phyloP scores from a whole-genome alignment of 2,888 invertebrate genomes.

The Cistogaster globosa region DNA sequence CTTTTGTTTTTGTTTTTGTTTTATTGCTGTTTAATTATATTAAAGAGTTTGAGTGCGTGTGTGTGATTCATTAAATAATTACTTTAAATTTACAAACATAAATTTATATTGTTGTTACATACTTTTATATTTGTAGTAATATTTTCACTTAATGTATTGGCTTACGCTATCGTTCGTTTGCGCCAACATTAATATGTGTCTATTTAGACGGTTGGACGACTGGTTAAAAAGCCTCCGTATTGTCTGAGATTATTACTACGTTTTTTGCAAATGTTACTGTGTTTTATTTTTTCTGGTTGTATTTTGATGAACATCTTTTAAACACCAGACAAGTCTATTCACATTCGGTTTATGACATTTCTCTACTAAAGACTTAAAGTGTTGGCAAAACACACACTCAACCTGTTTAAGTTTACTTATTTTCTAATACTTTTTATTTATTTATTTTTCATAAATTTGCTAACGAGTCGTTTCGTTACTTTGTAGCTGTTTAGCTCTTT shows the following conservation, averaged over 20 bases:
- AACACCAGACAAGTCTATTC: slow-evolving; percentile 57
- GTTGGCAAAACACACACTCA: slow-evolving; percentile 24
- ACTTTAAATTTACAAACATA: slow-evolving; percentile 39
- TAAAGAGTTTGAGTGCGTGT: neutral
- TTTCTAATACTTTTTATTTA: slow-evolving; percentile 1
- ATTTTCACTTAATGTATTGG: slow-evolving; percentile 29
- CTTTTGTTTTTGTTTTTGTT: neutral
- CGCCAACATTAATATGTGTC: slow-evolving; percentile 2
- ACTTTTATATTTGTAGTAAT: slow-evolving; percentile 15
- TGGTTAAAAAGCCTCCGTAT: slow-evolving; percentile 57
- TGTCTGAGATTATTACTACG: slow-evolving; percentile 59
- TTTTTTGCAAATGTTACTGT: neutral
- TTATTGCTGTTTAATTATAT: neutral
- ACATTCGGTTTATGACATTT: slow-evolving; percentile 38
- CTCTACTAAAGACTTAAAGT: slow-evolving; percentile 25
- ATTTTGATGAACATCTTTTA: slow-evolving; percentile 49
- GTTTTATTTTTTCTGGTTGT: slow-evolving; percentile 8
- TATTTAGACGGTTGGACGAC: slow-evolving; percentile 40
- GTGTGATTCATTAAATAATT: slow-evolving; percentile 42
- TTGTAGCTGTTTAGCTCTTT: slow-evolving; percentile 47
- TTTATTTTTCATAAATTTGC: slow-evolving; percentile 10
- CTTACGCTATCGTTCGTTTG: neutral
- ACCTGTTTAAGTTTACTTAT: slow-evolving; percentile 52
- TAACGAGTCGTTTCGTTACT: slow-evolving; percentile 22
- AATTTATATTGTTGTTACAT: neutral